Base-by-base conservation (phyloP, 1,140 invertebrate genomes). In the Argopecten irradians region DNA sequence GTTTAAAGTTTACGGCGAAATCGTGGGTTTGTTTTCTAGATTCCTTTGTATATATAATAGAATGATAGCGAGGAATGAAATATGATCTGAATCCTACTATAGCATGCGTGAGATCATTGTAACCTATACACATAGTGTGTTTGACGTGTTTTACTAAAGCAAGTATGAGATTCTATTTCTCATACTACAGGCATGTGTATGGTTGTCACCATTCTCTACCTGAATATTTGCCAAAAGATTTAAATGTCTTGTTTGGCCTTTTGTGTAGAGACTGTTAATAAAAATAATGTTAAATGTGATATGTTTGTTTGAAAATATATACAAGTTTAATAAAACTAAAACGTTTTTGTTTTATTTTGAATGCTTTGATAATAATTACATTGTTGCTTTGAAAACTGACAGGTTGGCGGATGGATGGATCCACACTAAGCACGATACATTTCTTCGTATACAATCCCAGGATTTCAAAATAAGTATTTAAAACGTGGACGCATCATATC, bases 261-360 rank as follows among this genome's bases (percentile, higher is more conserved):
- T 71, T 28, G 55, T 71, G 55, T 71, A 71, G 55, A 71, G 55
- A 71, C 55, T 71, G 55, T 71, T 71, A 71, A 71, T 46, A 28
- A 71, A 71, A 16, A 71, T 71, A 28, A 71, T 71, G 55, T 71
- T 71, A 71, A 71, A 71, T 28, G 55, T 71, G 55, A 71, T 71
- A 71, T 71, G 55, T 71, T 71, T 71, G 55, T 71, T 71, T 71
- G 55, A 71, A 71, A 71, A 71, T 71, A 71, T 71, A 71, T 71
- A 71, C 55, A 71, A 71, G 55, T 71, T 71, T 71, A 71, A 71
- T 71, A 71, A 71, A 71, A 46, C 1, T 19, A 46, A 71, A 71
- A 7, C 1, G n/a, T 71, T 2, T 71, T 71, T 71, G 55, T 71
- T 71, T 28, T 71, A 1, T 71, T 71, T 71, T 28, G 22, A 71